Evolutionary conservation across 2,113 vertebrate species (phyloP), one percentile per base, ranked within the genome.

Genomic region (Erythrocercus mccallii): DNA sequence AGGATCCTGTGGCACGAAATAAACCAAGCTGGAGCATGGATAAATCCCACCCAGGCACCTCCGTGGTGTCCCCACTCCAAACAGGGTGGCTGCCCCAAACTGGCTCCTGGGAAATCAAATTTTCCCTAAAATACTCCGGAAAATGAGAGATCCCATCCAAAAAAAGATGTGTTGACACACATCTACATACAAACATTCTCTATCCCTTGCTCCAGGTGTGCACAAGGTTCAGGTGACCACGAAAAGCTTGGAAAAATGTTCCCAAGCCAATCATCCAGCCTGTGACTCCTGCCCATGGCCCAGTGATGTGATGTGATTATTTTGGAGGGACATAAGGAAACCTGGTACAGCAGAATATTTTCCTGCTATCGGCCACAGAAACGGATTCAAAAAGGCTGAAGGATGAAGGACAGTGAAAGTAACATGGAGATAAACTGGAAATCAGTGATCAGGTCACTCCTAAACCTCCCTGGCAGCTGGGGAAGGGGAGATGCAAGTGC

Each of bases 91-190:
- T 66, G 25, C 7, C 28, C n/a, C 33, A 80, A 3, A 12, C 0
- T n/a, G 5, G 14, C 6, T 81, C 8, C 45, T 6, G 4, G 15
- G 28, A 44, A 81, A 60, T 23, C 1, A 2, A 1, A 6, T 51
- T 88, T 83, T 64, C 31, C 8, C 8, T 12, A 31, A 37, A 89
- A 48, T 22, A 2, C 14, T 8, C 22, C 8, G 12, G 15, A 64
- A 76, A 47, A 31, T 3, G 38, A 68, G 30, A 94, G 2, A 20
- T 5, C 8, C 10, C 28, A 54, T 23, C 7, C 10, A 58, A 90
- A 50, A 68, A 61, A 6, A 33, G 12, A 16, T 3, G 3, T 31
- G 35, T 5, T 61, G 19, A 23, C 31, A 4, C 20, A 13, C 12
- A 18, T 2, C 24, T 9, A 18, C 14, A 12, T 5, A 5, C 8